A percentile compares a stretch with the other conserved stretches of the same genome.
These are phyloP conservation scores for Palloptera scutellata DNA, from an alignment of 2,888 invertebrate species.

Conservation along the genomic window DNA sequence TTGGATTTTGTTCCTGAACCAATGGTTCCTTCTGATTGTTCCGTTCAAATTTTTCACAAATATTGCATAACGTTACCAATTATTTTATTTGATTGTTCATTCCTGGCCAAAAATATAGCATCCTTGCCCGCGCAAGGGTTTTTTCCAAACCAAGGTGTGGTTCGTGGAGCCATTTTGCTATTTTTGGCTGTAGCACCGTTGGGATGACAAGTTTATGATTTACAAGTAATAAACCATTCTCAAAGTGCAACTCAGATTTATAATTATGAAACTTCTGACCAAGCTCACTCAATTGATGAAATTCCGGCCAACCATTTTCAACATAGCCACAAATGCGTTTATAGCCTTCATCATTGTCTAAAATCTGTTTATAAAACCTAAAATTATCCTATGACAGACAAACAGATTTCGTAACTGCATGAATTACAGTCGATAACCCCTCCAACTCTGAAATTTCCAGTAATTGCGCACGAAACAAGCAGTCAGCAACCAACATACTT, in stretches of 20 bases:
- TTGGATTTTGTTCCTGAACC: constrained; percentile 17
- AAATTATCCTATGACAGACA: constrained; percentile 33
- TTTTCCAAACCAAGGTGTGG: too few relatives aligned
- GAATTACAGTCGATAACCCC: constrained; percentile 8
- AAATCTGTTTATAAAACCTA: not conserved
- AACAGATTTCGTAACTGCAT: constrained; percentile 4
- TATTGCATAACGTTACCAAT: constrained; percentile 20
- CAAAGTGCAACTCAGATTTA: too few relatives aligned
- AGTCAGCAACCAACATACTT: constrained; percentile 36
- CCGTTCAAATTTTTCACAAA: constrained; percentile 35
- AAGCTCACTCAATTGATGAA: too few relatives aligned
- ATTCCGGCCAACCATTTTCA: too few relatives aligned
- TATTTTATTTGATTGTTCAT: constrained; percentile 13
- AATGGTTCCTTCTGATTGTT: constrained; percentile 33
- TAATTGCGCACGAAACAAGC: constrained; percentile 37
- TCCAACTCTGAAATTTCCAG: constrained; percentile 18
- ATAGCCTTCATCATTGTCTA: constrained; percentile 3
- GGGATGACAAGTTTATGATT: too few relatives aligned
- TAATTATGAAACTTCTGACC: too few relatives aligned
- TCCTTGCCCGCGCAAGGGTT: too few relatives aligned
- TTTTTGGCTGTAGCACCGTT: too few relatives aligned
- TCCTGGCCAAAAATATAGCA: constrained; percentile 15
- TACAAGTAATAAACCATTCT: too few relatives aligned
- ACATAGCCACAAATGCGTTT: not conserved
- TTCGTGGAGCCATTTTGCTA: too few relatives aligned